Conservation (phyloP, 2,113 vertebrate species). For the Hippocampus abdominalis region DNA sequence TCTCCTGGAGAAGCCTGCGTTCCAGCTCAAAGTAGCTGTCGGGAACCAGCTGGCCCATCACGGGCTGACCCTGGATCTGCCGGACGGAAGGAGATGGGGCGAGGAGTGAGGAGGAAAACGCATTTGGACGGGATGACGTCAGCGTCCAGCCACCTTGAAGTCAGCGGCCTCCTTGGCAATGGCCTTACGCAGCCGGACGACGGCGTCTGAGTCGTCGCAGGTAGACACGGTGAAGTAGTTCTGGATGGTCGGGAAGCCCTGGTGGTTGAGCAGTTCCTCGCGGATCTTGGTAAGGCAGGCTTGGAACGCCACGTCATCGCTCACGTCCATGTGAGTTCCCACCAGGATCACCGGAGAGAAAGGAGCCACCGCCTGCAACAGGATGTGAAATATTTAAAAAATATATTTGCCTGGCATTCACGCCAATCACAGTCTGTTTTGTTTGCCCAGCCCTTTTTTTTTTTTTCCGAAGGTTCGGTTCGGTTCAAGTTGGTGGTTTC, state of each 20-base stretch:
- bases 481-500: background rate
- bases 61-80: slow-evolving; percentile 88
- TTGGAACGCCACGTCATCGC: slow-evolving; percentile 79
- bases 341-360: slow-evolving; percentile 90
- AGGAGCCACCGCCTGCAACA: slow-evolving; percentile 82
- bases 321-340: slow-evolving; percentile 86
- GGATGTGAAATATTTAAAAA: background rate
- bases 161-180: slow-evolving; percentile 80
- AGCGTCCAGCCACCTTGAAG: slow-evolving; percentile 78
- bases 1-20: slow-evolving; percentile 81
- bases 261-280: slow-evolving; percentile 81
- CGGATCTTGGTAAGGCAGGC: slow-evolving; percentile 81
- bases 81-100: no score
- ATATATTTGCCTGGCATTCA: no score
- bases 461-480: no score
- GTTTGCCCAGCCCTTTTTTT: no score
- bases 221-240: slow-evolving; percentile 85
- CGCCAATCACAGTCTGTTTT: no score
- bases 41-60: slow-evolving; percentile 93
- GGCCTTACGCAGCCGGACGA: slow-evolving; percentile 83
- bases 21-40: slow-evolving; percentile 94
- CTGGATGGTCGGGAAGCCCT: slow-evolving; percentile 83
- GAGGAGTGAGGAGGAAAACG: background rate
- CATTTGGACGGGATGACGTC: background rate
- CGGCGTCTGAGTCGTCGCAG: slow-evolving; percentile 82